Evolutionary conservation across 1,140 invertebrate genomes (phyloP), one percentile per base, ranked within the genome.

Genomic region (Procambarus clarkii): DNA sequence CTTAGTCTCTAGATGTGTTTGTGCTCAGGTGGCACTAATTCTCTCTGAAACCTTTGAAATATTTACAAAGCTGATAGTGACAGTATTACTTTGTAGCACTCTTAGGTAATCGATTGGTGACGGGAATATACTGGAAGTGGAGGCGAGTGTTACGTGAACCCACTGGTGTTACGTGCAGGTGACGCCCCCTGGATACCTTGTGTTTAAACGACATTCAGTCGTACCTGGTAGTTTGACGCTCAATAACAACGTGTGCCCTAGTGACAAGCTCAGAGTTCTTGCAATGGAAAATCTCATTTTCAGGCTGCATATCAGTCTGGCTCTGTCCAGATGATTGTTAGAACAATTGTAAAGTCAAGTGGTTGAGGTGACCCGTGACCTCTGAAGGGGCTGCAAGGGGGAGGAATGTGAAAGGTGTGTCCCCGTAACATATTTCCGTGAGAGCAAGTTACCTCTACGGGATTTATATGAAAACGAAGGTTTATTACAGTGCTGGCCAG

Each of bases 381-480:
- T 64, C 60, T 64, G 15, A 2, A 21, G 18, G 21, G 13, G 60
- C 18, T 13, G 2, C 18, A 4, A 7, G 54, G 1, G 13, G 54
- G 54, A 2, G 7, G 18, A 18, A 64, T 64, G 18, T 64, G 60
- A 64, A 64, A 13, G 13, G 11, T 64, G 60, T 18, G 60, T 64
- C 60, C 21, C 21, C 3, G 7, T 34, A 74, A 24, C 5, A 34
- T 34, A 83, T 50, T 83, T 83, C 18, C 13, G 45, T 45, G 81
- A 69, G 60, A 45, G 50, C 58, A 45, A 54, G 81, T 83, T 83
- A 34, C 46, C 58, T 83, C 13, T 3, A 69, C 54, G 21, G 45
- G 45, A 69, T 54, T 83, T 83, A 83, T 83, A 83, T 83, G 81
- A 83, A 83, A 83, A 83, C 81, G 60, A 21, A 45, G 5, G 81